These are phyloP conservation scores for Agrypnus murinus DNA, from an alignment of 2,888 invertebrate species.

Conservation along the genomic window DNA sequence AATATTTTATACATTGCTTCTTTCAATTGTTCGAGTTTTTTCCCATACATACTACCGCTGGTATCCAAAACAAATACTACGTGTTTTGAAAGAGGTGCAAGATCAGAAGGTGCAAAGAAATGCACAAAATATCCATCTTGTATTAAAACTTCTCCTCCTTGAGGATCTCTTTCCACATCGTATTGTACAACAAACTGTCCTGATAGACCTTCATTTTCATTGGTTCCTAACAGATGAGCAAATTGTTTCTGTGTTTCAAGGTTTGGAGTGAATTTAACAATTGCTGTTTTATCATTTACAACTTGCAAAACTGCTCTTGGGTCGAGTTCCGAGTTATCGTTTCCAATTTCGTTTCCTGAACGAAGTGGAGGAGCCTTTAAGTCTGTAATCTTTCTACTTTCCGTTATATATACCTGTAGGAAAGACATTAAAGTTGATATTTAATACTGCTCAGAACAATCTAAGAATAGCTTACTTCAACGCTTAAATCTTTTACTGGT, in stretches of 20 bases:
- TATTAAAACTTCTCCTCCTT: conserved; percentile 74
- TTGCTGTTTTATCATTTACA: conserved; percentile 59
- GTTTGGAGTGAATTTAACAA: conserved; percentile 76
- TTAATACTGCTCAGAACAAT: no score
- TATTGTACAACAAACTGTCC: conserved; percentile 83
- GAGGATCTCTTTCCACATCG: no score
- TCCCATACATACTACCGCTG: conserved; percentile 83
- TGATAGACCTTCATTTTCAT: conserved; percentile 72
- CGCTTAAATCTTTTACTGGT: conserved; percentile 77
- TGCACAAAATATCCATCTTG: no score
- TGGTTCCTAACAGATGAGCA: conserved; percentile 67
- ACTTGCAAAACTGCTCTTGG: conserved; percentile 62
- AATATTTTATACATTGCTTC: no score
- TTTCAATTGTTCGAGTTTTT: conserved; percentile 78
- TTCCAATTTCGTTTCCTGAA: no score
- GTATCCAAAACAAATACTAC: no score
- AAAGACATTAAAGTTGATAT: background rate
- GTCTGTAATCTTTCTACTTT: conserved; percentile 76
- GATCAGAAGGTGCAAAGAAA: conserved; percentile 79
- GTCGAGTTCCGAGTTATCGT: conserved; percentile 71
- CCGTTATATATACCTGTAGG: conserved; percentile 75
- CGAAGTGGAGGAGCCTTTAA: no score
- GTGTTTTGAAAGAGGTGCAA: conserved; percentile 77
- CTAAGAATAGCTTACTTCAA: no score
- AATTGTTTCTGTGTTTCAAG: conserved; percentile 75